Base-by-base conservation (phyloP, 1,140 invertebrate species). In the Conus ventricosus region DNA sequence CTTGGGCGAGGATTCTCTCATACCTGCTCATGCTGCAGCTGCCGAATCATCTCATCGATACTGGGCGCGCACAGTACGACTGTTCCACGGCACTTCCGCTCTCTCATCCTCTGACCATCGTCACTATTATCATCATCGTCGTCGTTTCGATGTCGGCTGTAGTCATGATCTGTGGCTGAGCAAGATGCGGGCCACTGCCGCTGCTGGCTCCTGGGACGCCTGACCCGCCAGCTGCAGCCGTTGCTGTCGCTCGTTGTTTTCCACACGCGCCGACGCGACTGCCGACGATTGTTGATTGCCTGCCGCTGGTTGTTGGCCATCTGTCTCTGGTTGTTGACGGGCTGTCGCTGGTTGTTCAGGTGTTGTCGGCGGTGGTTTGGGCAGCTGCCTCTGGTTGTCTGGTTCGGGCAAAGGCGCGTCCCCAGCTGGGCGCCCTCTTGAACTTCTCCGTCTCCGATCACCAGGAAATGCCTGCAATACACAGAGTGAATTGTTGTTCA, bases 41-140 rank as follows among this genome's bases (percentile, higher is more conserved):
- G 96, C 89, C 97, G 96, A 83, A 97, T 97, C 95, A 97, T 96
- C 85, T 96, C 95, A 93, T 97, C 97, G 85, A 97, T 97, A 86
- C 97, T 97, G 0, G 96, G 97, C 97, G 95, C 95, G 54, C 57
- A 87, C 55, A n/a, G 91, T 88, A n/a, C 51, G 84, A 25, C 23
- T 20, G 25, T 84, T 83, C 17, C 57, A 27, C 23, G 5, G 78
- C 63, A 60, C 27, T 76, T 88, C 55, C n/a, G 15, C 89, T 87
- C n/a, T 78, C 20, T 90, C 81, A 71, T 90, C 85, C 17, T 91
- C 88, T 57, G 87, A 83, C 4, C 91, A 4, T 88, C 55, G 53
- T 87, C 85, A 25, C 87, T 87, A 27, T 25, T 25, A 10, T 87
- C 76, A 39, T 53, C 84, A 11, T 20, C 0, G 10, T n/a, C n/a